These are phyloP conservation scores for Hystrix brachyura DNA, from an alignment of 2,113 vertebrate species.

Conservation along the genomic window DNA sequence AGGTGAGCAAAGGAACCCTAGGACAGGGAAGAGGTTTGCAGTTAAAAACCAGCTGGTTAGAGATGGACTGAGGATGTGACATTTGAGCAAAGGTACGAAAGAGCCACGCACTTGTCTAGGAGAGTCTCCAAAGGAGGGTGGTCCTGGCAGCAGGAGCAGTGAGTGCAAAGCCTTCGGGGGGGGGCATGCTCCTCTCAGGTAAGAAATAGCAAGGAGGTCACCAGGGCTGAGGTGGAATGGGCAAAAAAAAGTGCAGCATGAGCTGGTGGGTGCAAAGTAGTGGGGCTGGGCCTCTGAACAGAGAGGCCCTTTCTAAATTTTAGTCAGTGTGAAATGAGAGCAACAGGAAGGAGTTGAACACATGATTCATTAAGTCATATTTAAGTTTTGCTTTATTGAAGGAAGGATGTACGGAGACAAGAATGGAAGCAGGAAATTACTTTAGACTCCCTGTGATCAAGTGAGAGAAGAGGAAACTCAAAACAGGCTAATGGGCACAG, in stretches of 20 bases:
- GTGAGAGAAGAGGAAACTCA: background rate
- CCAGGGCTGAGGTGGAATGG: accelerated
- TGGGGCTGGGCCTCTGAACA: background rate
- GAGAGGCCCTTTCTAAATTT: background rate
- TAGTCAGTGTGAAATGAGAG: background rate
- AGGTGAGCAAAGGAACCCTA: background rate
- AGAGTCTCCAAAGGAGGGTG: background rate
- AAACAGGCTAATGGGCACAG: background rate
- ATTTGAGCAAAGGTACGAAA: background rate
- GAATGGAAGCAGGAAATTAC: background rate
- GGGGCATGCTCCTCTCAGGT: background rate
- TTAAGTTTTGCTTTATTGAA: background rate
- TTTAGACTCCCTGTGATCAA: background rate
- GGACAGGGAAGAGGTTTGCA: background rate
- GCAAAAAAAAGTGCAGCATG: background rate
- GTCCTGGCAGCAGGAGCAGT: background rate
- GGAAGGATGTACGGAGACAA: background rate
- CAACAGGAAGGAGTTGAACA: background rate
- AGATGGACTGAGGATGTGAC: background rate
- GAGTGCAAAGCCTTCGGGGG: background rate
- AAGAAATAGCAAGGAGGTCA: background rate
- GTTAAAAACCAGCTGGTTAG: background rate
- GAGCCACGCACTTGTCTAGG: background rate
- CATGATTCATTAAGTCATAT: background rate
- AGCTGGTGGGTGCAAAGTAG: background rate